Conservation (phyloP, 2,888 invertebrate species). For the Mycalesis mineus region DNA sequence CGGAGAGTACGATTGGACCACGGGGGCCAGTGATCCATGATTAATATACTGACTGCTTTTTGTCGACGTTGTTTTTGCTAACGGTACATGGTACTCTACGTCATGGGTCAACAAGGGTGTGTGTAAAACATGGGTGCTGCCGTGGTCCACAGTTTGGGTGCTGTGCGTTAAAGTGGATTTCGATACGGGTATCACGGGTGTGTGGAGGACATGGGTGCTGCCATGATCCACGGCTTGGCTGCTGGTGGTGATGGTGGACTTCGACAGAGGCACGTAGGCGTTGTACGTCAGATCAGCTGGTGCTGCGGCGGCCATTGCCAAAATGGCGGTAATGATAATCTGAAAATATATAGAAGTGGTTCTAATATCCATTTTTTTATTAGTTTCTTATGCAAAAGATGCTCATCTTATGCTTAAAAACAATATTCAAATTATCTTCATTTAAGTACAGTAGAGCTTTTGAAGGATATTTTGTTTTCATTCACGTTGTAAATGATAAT, state of each 20-base stretch:
- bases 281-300: slow-evolving; percentile 46
- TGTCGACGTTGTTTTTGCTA: slow-evolving; percentile 41
- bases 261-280: slow-evolving; percentile 41
- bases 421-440: too few species aligned
- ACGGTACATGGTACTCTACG: slow-evolving; percentile 40
- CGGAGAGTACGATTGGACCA: slow-evolving; percentile 35
- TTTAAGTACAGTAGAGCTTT: too few species aligned
- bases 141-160: slow-evolving; percentile 40
- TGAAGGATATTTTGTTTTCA: too few species aligned
- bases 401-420: too few species aligned
- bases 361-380: too few species aligned
- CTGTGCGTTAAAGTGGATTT: slow-evolving; percentile 46
- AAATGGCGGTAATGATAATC: slow-evolving; percentile 44
- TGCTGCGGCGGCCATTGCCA: slow-evolving; percentile 48
- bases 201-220: slow-evolving; percentile 44
- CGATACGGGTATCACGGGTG: slow-evolving; percentile 33
- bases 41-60: slow-evolving; percentile 61
- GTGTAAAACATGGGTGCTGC: slow-evolving; percentile 35
- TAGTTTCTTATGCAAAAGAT: too few species aligned
- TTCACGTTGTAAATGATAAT: too few species aligned
- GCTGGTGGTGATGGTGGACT: slow-evolving; percentile 48
- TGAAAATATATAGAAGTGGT: too few species aligned
- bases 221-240: slow-evolving; percentile 52
- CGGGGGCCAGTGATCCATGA: slow-evolving; percentile 43
- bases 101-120: slow-evolving; percentile 40